Base-by-base conservation (phyloP, 2,888 invertebrate genomes). In the Dryadula phaetusa region DNA sequence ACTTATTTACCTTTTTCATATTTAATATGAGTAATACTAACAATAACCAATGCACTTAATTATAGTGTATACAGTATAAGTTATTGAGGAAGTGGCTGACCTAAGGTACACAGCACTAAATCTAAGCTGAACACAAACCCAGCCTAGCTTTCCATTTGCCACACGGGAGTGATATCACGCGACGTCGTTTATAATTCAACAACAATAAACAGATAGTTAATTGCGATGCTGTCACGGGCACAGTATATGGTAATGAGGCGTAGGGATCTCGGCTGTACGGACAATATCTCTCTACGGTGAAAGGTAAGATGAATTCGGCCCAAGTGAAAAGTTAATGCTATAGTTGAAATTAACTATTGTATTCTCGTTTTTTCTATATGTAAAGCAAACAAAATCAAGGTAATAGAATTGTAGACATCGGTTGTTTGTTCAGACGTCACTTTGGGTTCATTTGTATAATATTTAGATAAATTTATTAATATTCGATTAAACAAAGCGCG, bases 161-260 rank as follows among this genome's bases (percentile, higher is more conserved):
- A 75, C 76, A 79, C 83, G 77, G 83, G 81, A 82, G 81, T 81
- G 82, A 82, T 86, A 87, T 84, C 84, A 84, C 85, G 85, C 85
- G 82, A 86, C 85, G 87, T 83, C 85, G 88, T 88, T 88, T 90
- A 89, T 91, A 91, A 91, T 91, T 88, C 90, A 89, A 86, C 90
- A 90, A 92, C 91, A 92, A 92, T 92, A 92, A 90, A 88, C 92
- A 88, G 89, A 91, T 91, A 90, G 90, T 92, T 92, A 92, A 92
- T 92, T 92, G 92, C 92, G 83, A 83, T 84, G 90, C 91, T 91
- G 92, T 92, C 92, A 92, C 89, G 84, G 90, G 85, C 87, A 82
- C 88, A 90, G 90, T 91, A 88, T 92, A 92, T 92, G 92, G 92
- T 92, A 92, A 92, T 92, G 92, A 92, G 92, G 83, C 86, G 85